Percentiles rank a stretch among this genome's conserved stretches.
Conservation (phyloP, 2,888 invertebrate species). For the Aspidapion aeneum region DNA sequence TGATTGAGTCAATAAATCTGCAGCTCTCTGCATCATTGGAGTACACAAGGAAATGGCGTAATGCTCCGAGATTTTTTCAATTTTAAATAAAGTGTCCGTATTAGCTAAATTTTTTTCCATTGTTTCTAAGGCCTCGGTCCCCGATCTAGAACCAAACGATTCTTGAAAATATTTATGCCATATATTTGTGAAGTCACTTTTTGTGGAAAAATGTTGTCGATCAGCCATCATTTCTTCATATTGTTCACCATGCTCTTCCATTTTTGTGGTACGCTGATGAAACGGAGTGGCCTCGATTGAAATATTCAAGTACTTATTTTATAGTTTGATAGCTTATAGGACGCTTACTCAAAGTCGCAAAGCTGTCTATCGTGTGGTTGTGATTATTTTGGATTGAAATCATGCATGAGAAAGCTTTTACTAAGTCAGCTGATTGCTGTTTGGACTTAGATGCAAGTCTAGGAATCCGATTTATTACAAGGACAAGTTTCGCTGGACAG, state of each 20-base stretch:
- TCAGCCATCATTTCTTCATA: slow-evolving; percentile 20
- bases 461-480: slow-evolving; percentile 11
- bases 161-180: slow-evolving; percentile 23
- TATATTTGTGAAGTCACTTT: slow-evolving; percentile 21
- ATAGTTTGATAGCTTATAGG: slow-evolving; percentile 11
- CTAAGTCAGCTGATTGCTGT: not conserved
- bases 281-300: slow-evolving; percentile 23
- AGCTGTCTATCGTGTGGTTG: slow-evolving; percentile 9
- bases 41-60: slow-evolving; percentile 17
- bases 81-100: slow-evolving; percentile 12
- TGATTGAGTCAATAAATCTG: slow-evolving; percentile 13
- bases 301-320: slow-evolving; percentile 18
- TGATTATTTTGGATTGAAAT: slow-evolving; percentile 4
- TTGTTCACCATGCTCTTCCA: slow-evolving; percentile 24
- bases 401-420: slow-evolving; percentile 1
- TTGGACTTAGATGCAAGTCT: slow-evolving; percentile 7
- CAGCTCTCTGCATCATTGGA: slow-evolving; percentile 19
- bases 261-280: slow-evolving; percentile 23
- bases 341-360: slow-evolving; percentile 10
- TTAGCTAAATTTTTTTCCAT: slow-evolving; percentile 17
- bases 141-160: slow-evolving; percentile 21
- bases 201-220: slow-evolving; percentile 19
- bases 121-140: slow-evolving; percentile 16
- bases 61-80: slow-evolving; percentile 12
- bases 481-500: slow-evolving; percentile 12